Evolutionary conservation across 2,797 vertebrate genomes (phyloP).

Genomic region (Triplophysa yarkandensis): DNA sequence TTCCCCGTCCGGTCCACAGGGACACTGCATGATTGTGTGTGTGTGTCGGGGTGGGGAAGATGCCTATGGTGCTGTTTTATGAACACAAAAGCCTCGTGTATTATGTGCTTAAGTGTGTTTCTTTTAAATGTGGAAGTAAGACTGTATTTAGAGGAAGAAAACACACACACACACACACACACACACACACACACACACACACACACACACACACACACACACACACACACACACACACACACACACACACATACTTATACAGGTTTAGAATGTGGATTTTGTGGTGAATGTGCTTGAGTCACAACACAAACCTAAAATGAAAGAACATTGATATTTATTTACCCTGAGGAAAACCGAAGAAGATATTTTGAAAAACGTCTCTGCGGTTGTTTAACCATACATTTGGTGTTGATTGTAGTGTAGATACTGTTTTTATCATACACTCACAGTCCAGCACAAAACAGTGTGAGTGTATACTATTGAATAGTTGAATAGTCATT

Average conservation of each 20-base stretch:
- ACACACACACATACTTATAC: too few species aligned
- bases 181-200: too few species aligned
- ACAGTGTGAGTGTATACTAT: neutral
- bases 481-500: neutral
- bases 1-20: slow-evolving; percentile 38
- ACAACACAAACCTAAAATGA: too few species aligned
- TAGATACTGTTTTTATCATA: neutral
- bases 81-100: slow-evolving; percentile 5
- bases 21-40: slow-evolving; percentile 19
- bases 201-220: too few species aligned
- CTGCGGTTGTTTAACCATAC: too few species aligned
- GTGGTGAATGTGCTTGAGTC: too few species aligned
- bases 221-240: too few species aligned
- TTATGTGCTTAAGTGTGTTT: neutral
- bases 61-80: neutral
- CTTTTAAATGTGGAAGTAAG: neutral
- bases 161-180: too few species aligned
- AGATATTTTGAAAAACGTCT: too few species aligned
- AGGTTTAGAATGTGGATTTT: too few species aligned
- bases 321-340: too few species aligned
- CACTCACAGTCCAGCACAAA: neutral
- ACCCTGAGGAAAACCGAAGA: too few species aligned
- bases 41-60: neutral
- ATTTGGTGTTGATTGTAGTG: neutral
- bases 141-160: neutral